phyloP scores from a whole-genome alignment of 2,113 vertebrate genomes.

The Carettochelys insculpta region DNA sequence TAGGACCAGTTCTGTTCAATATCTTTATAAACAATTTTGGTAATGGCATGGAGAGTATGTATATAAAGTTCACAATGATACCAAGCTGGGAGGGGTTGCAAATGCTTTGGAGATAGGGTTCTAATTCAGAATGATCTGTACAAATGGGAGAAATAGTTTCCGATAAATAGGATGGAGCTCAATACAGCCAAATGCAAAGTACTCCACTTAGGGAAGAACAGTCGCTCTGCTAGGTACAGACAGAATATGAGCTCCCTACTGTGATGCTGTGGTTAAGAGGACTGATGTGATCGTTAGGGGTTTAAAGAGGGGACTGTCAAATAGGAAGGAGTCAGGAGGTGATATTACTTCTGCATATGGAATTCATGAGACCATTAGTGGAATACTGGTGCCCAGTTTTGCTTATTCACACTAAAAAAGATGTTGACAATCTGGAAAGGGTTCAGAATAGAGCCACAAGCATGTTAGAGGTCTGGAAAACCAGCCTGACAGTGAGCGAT shows the following conservation, averaged over 20 bases:
- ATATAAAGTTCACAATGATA: no score
- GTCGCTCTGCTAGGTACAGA: no score
- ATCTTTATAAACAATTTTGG: no score
- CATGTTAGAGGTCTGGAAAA: slow-evolving; percentile 23
- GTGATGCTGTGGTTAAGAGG: neutral
- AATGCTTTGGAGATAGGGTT: no score
- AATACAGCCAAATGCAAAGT: no score
- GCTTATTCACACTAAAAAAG: neutral
- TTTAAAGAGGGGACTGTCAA: neutral
- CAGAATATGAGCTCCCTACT: neutral
- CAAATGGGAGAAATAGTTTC: no score
- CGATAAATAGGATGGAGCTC: no score
- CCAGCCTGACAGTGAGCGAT: neutral
- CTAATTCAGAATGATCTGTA: no score
- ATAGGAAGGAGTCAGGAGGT: neutral
- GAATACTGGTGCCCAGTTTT: slow-evolving; percentile 9
- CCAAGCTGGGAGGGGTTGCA: no score
- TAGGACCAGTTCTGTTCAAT: no score
- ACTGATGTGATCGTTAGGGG: neutral
- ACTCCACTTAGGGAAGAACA: no score
- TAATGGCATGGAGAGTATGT: no score
- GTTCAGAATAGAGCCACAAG: neutral
- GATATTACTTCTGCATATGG: slow-evolving; percentile 17
- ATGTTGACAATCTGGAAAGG: neutral
- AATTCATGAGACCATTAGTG: neutral